A percentile compares a stretch with the other conserved stretches of the same genome.
These are phyloP conservation scores for Herpailurus yagouaroundi DNA, from an alignment of 2,113 vertebrate species.

Conservation along the genomic window DNA sequence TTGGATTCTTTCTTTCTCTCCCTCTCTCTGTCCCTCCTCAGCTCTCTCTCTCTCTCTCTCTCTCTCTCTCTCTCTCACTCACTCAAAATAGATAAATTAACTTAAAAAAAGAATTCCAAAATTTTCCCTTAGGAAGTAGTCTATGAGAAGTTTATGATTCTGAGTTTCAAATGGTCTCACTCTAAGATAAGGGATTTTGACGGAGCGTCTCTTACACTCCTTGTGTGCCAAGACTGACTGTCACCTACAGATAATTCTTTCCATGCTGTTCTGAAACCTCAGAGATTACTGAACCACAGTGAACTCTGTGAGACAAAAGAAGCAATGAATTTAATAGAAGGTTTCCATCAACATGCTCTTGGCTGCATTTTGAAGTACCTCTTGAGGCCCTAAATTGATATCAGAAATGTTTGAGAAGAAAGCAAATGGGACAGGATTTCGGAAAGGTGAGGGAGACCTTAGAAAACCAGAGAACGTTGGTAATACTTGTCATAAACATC, in stretches of 20 bases:
- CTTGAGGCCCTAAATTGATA: not conserved
- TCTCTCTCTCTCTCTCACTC: too few relatives aligned
- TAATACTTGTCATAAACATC: not conserved
- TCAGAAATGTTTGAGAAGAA: not conserved
- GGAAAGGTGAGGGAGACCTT: not conserved
- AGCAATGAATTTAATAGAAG: not conserved
- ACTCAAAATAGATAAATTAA: too few relatives aligned
- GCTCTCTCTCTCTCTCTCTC: too few relatives aligned
- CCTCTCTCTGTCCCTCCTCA: too few relatives aligned
- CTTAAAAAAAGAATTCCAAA: not conserved
- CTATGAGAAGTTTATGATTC: not conserved
- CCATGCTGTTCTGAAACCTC: not conserved
- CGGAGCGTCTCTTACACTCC: not conserved
- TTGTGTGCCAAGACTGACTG: not conserved
- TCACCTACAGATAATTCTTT: not conserved
- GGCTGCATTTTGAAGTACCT: conserved; percentile 24
- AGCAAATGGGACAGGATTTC: not conserved
- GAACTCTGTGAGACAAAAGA: not conserved
- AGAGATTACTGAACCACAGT: not conserved
- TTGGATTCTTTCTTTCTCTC: too few relatives aligned
- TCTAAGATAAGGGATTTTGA: not conserved
- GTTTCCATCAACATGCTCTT: not conserved
- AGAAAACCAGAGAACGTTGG: not conserved
- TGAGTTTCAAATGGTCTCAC: not conserved
- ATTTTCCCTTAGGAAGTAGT: not conserved